A percentile compares a stretch with the other conserved stretches of the same genome.
phyloP scores from a whole-genome alignment of 2,797 vertebrate genomes.

The Tinamus major region DNA sequence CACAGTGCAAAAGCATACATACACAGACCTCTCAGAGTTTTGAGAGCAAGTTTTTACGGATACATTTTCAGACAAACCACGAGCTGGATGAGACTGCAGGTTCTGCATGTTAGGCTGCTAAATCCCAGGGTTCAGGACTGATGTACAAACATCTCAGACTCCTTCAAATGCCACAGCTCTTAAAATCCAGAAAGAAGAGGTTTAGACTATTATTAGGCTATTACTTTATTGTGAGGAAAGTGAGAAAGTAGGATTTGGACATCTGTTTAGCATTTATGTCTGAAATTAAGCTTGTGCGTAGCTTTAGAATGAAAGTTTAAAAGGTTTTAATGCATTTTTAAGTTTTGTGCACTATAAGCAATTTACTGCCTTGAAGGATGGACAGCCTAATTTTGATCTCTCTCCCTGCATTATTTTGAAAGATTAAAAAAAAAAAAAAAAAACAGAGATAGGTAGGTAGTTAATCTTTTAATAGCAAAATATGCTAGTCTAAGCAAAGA shows the following conservation, averaged over 20 bases:
- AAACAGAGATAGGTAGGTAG: not conserved
- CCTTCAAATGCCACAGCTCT: not conserved
- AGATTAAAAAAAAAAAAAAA: not conserved
- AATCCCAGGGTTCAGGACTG: not conserved
- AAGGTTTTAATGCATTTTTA: not conserved
- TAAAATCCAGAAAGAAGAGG: not conserved
- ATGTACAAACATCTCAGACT: not conserved
- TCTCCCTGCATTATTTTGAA: not conserved
- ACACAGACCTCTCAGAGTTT: not conserved
- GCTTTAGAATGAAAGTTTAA: not conserved
- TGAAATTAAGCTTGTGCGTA: not conserved
- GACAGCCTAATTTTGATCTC: not conserved
- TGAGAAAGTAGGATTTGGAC: not conserved
- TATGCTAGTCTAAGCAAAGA: not conserved
- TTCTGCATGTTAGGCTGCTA: not conserved
- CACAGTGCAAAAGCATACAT: not conserved
- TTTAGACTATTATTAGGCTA: not conserved
- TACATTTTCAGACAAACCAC: not conserved
- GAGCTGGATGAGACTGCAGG: not conserved
- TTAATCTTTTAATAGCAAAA: not conserved
- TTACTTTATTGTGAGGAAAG: not conserved
- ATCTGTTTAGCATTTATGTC: too few species aligned
- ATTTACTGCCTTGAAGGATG: not conserved
- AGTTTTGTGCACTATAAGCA: not conserved
- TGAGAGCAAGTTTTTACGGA: not conserved